Evolutionary conservation across 2,113 vertebrate genomes (phyloP), one percentile per base, ranked within the genome.

Genomic region (Serilophus lunatus): DNA sequence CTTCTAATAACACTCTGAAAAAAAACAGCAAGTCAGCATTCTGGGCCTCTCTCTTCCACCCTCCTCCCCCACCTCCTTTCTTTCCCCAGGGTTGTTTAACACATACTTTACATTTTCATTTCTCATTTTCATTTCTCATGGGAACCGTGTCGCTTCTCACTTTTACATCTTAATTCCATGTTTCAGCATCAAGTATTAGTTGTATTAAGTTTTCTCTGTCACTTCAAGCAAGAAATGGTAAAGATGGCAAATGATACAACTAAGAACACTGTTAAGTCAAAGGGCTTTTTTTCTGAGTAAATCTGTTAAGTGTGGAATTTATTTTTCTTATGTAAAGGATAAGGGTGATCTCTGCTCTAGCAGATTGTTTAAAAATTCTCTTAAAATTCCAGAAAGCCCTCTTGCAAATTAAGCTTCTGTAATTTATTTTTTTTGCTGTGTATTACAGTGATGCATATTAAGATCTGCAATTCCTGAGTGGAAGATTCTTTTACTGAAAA

Each of bases 161-260:
- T 95, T 90, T 66, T 93, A 81, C 85, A 86, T 97, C 92, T 93
- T 97, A 92, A 95, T 95, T 94, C 92, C 51, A n/a, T 96, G 85
- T 93, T 95, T 88, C 76, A 71, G 85, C 60, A 40, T 80, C 54
- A 90, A 82, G 47, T 86, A 92, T 88, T 84, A 86, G 54, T 93
- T 90, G 28, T 71, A 70, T 92, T 92, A 91, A 74, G 71, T 94
- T 80, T 94, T 78, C 42, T 88, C 81, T 90, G 75, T 88, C 92
- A 92, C 51, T 91, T 95, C 42, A 60, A 93, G 84, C 47, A 66
- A 81, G 71, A 90, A 59, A 19, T 54, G 44, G 42, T 90, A 70
- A 92, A 80, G 93, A 83, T 68, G 80, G 61, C 31, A 95, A 88
- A 93, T 91, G 65, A 80, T 74, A 63, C 59, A 85, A 29, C 59